Conservation (phyloP, 2,888 invertebrate genomes). For the Drosophila peninsularis region DNA sequence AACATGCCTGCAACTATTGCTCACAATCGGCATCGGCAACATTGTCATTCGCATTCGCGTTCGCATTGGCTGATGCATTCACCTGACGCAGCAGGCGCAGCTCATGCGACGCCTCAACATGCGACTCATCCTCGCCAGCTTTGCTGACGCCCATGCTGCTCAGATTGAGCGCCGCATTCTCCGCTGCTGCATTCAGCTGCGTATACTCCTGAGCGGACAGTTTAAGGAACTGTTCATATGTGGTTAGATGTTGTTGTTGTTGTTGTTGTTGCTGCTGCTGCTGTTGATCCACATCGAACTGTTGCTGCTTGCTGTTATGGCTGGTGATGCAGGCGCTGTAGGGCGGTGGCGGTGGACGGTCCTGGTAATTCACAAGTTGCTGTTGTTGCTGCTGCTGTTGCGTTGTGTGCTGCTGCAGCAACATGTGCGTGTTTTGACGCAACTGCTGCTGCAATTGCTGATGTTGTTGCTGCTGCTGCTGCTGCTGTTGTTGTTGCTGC, state of each 20-base stretch:
- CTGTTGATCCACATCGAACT: slow-evolving; percentile 22
- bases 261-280: slow-evolving; percentile 6
- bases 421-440: slow-evolving; percentile 36
- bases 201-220: slow-evolving; percentile 73
- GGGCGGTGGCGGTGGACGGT: slow-evolving; percentile 70
- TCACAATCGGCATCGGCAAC: slow-evolving; percentile 46
- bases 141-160: slow-evolving; percentile 57
- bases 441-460: slow-evolving; percentile 29
- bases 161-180: slow-evolving; percentile 70
- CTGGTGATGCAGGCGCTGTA: slow-evolving; percentile 52
- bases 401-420: slow-evolving; percentile 35
- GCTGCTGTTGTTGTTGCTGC: slow-evolving; percentile 33
- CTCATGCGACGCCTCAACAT: slow-evolving; percentile 34
- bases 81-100: slow-evolving; percentile 57
- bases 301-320: slow-evolving; percentile 41
- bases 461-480: slow-evolving; percentile 25
- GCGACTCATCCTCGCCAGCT: slow-evolving; percentile 29
- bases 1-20: slow-evolving; percentile 20
- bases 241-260: slow-evolving; percentile 60
- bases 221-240: slow-evolving; percentile 80
- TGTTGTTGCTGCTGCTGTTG: slow-evolving; percentile 40
- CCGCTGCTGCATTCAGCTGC: slow-evolving; percentile 51
- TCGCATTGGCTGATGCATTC: slow-evolving; percentile 36
- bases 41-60: slow-evolving; percentile 19
- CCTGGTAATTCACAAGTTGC: slow-evolving; percentile 47